Evolutionary conservation across 2,797 vertebrate genomes (phyloP), one percentile per base, ranked within the genome.

Genomic region (Chelon auratus): DNA sequence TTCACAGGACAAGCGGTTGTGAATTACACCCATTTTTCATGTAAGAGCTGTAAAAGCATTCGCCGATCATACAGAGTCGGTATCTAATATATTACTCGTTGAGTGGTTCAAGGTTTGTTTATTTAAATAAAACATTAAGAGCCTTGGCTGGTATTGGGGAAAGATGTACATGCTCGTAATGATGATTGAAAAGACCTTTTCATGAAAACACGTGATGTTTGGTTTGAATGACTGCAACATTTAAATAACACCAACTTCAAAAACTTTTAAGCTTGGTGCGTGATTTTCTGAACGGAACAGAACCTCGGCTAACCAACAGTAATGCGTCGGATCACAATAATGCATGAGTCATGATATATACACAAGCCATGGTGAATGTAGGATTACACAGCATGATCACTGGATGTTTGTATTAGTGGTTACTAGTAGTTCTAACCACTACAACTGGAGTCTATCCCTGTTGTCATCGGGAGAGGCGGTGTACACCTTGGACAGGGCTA

Each of bases 41-140:
- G 13, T 2, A 20, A 51, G 12, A 72, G 20, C 0, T 10, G 24
- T 2, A 17, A 47, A 65, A 37, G 30, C 20, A 51, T 77, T 64
- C n/a, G 9, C 58, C 42, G 5, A 72, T 52, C 39, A 14, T 4
- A 18, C 15, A 48, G 18, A 52, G 33, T 53, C 30, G 0, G 6
- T 47, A 37, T 72, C 51, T 20, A 57, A 47, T 75, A 55, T 51
- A 72, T 51, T 64, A 45, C 36, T 24, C 43, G 9, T 52, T 30
- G n/a, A 77, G 51, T 61, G 10, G 62, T 75, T 85, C 62, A 84
- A 76, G 76, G 72, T 15, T 75, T 20, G 22, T 50, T 22, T 59
- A 40, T 66, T 36, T 33, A 22, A 62, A 42, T 82, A 37, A 72
- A 65, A 36, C 10, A 66, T 72, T 14, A 71, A 69, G 56, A 72